These are phyloP conservation scores for Hymenochirus boettgeri DNA, from an alignment of 2,113 vertebrate genomes.

Conservation along the genomic window DNA sequence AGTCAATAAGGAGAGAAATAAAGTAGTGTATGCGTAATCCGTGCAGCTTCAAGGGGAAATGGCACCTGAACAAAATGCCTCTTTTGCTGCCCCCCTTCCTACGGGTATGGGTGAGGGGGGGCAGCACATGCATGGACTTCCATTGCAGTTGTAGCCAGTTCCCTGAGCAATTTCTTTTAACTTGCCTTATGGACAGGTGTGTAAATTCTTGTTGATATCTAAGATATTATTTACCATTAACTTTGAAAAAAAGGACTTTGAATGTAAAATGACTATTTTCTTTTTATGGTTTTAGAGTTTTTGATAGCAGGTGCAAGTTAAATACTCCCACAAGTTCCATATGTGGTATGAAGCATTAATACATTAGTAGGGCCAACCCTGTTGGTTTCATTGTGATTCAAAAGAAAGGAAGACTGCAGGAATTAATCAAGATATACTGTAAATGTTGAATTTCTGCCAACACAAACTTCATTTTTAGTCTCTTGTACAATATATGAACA, in stretches of 20 bases:
- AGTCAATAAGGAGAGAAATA: no score
- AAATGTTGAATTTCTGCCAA: conserved; percentile 24
- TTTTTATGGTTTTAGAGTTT: not conserved
- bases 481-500: conserved; percentile 23
- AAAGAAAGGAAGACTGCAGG: conserved; percentile 24
- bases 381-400: not conserved
- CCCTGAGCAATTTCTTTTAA: no score
- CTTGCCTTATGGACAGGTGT: no score
- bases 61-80: no score
- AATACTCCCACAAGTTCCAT: conserved; percentile 20
- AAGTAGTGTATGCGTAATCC: no score
- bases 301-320: not conserved
- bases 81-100: no score
- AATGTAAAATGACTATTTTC: not conserved
- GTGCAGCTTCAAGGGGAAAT: no score
- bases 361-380: not conserved
- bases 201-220: not conserved
- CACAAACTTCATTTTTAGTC: conserved; percentile 39
- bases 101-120: no score
- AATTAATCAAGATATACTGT: conserved; percentile 19
- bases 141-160: no score
- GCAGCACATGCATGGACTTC: no score
- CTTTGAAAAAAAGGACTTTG: not conserved
- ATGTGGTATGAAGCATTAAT: conserved; percentile 41
- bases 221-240: no score